Evolutionary conservation across 2,888 invertebrate genomes (phyloP), one percentile per base, ranked within the genome.

Genomic region (Pyrrhosoma nymphula): DNA sequence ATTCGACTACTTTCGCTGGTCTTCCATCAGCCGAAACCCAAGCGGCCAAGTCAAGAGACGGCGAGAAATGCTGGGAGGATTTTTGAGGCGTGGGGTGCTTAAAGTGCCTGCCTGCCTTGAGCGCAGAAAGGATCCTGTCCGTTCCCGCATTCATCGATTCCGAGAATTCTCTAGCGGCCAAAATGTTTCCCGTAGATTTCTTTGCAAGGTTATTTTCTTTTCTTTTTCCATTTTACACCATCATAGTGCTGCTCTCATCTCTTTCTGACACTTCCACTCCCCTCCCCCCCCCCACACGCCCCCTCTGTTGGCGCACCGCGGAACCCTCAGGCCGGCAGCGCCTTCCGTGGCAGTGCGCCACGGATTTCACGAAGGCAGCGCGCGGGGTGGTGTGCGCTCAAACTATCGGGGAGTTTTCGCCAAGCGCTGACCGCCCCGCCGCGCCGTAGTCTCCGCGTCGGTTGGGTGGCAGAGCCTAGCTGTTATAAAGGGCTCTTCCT

Each of bases 281-380:
- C 56, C n/a, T 26, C 39, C 26, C 91, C 39, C 39, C 39, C 39
- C 26, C 91, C 39, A 16, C 39, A 16, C 10, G 47, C 47, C 47
- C 63, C 63, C 91, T 63, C 91, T 63, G 91, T 60, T 39, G 91
- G 91, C 35, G 26, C 35, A 23, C 56, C 91, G 63, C 91, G 56
- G 90, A 91, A 63, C 26, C 63, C 91, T 56, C 90, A 30, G 30
- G 35, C 63, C 91, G 35, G n/a, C 56, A 55, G 39, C 30, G 91
- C 60, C 91, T 23, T 39, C 39, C 39, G 88, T 6, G 88, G 23
- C 88, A 23, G 47, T 47, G 47, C 47, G 47, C 47, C 47, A 47
- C 47, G 47, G 47, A 63, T 60, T 35, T 30, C 26, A n/a, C 47
- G 93, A 93, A 14, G 93, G 69, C 93, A 55, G 55, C 89, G 89